phyloP scores from a whole-genome alignment of 2,888 invertebrate genomes.

The Dicyrtomina minuta region DNA sequence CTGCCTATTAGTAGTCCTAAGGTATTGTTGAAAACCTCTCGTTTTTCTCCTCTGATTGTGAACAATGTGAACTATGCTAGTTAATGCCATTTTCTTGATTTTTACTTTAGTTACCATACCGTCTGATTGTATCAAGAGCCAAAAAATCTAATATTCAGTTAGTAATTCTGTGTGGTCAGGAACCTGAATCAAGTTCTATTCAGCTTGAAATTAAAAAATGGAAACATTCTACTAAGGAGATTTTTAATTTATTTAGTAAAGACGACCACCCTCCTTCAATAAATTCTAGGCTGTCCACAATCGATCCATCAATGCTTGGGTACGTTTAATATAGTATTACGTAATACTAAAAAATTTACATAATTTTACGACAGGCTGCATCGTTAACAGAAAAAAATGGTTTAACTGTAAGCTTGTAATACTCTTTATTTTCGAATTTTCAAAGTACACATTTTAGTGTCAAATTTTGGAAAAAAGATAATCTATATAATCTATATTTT shows the following conservation, averaged over 20 bases:
- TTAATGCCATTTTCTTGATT: not conserved
- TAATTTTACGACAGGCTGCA: no score
- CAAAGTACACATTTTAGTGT: no score
- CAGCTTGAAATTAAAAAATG: slow-evolving; percentile 29
- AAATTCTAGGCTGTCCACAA: slow-evolving; percentile 4
- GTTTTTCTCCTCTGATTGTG: no score
- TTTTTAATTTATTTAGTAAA: not conserved
- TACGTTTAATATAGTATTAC: not conserved
- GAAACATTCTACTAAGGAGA: slow-evolving; percentile 21
- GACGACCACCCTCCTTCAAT: slow-evolving; percentile 17
- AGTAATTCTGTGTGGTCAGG: slow-evolving; percentile 28
- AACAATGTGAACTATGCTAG: no score
- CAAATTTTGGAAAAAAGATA: no score
- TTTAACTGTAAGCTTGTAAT: no score
- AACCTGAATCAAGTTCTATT: slow-evolving; percentile 15
- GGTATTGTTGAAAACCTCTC: no score
- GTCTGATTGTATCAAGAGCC: slow-evolving; percentile 24
- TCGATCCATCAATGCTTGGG: slow-evolving; percentile 24
- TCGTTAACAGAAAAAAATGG: no score
- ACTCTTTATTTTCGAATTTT: no score
- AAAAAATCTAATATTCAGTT: slow-evolving; percentile 30
- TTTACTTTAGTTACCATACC: slow-evolving; percentile 16
- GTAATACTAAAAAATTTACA: not conserved
- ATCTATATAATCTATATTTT: no score
- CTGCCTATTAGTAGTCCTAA: slow-evolving; percentile 84